phyloP scores from a whole-genome alignment of 2,888 invertebrate species.

The Prosapia bicincta region DNA sequence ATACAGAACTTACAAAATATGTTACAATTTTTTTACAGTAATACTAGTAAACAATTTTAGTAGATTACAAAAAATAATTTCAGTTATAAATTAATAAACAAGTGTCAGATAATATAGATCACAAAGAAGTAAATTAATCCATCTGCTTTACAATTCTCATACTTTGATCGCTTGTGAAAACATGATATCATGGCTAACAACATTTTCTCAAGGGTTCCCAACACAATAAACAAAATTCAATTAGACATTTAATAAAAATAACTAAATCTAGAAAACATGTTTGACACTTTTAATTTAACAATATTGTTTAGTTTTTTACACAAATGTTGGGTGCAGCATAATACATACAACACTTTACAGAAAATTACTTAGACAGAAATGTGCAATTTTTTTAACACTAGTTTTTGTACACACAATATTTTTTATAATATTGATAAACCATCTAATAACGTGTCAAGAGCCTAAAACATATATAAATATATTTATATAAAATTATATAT shows the following conservation, averaged over 20 bases:
- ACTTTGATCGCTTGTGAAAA: too few species aligned
- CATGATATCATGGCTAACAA: too few species aligned
- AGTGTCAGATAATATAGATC: too few species aligned
- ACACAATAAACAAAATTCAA: neutral
- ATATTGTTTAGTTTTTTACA: neutral
- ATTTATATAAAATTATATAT: neutral
- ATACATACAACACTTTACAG: constrained; percentile 25
- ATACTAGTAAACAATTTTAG: neutral
- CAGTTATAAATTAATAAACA: too few species aligned
- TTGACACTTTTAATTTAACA: neutral
- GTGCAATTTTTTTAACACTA: constrained; percentile 26
- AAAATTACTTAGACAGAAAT: constrained; percentile 22
- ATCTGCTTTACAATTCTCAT: too few species aligned
- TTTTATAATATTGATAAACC: constrained; percentile 24
- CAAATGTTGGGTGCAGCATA: neutral
- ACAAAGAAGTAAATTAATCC: too few species aligned
- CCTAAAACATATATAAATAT: neutral
- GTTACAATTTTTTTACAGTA: neutral
- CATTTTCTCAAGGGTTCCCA: neutral
- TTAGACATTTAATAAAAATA: neutral
- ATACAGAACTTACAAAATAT: neutral
- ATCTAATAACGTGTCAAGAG: neutral
- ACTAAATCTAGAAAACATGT: neutral
- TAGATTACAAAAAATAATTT: too few species aligned
- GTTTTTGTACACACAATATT: constrained; percentile 26